Evolutionary conservation across 2,113 vertebrate species (phyloP).

Genomic region (Synodontis membranacea): DNA sequence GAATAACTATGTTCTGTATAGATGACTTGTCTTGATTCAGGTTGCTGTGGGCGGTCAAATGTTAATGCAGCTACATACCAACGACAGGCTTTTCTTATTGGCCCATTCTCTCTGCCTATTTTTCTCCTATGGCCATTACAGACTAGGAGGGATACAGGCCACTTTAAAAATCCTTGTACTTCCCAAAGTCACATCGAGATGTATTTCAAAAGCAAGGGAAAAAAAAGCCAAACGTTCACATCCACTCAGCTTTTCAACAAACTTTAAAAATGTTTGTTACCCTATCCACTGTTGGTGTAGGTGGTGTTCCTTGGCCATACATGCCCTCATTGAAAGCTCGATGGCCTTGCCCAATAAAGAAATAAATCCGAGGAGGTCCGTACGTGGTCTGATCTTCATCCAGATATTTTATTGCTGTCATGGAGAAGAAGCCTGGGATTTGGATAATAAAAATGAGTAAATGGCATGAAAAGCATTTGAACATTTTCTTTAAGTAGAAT

Average conservation of each 20-base stretch:
- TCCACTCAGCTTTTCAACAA: background rate
- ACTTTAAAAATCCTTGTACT: too few species aligned
- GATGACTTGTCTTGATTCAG: too few species aligned
- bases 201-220: too few species aligned
- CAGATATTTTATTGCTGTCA: background rate
- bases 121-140: too few species aligned
- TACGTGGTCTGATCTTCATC: background rate
- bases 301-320: background rate
- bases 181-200: too few species aligned
- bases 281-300: background rate
- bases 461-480: background rate
- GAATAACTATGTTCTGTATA: too few species aligned
- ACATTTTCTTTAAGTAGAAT: constrained; percentile 8
- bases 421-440: background rate
- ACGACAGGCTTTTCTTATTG: too few species aligned
- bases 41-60: too few species aligned
- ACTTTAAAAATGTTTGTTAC: background rate
- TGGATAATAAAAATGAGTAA: constrained; percentile 7
- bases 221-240: too few species aligned
- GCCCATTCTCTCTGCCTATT: too few species aligned
- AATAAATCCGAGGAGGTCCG: background rate
- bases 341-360: background rate
- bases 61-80: too few species aligned
- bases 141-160: too few species aligned
- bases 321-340: background rate